A percentile compares a stretch with the other conserved stretches of the same genome.
These are phyloP conservation scores for Tolmerus cingulatus DNA, from an alignment of 2,888 invertebrate species.

Conservation along the genomic window DNA sequence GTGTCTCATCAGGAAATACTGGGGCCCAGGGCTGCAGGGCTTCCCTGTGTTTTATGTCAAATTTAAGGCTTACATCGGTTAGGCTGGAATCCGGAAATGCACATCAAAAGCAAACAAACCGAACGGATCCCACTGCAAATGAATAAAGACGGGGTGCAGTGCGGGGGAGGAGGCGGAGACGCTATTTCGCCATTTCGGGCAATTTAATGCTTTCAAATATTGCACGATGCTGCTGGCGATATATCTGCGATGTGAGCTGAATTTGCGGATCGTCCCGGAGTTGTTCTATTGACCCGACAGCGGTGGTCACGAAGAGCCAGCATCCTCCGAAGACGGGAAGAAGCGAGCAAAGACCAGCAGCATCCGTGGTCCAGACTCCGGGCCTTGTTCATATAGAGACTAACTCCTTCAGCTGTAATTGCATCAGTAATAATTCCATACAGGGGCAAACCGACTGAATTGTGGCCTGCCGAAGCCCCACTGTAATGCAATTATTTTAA, in stretches of 20 bases:
- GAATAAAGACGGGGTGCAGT: background rate
- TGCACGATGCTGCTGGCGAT: background rate
- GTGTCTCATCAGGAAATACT: background rate
- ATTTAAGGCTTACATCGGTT: slow-evolving; percentile 12
- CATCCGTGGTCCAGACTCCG: background rate
- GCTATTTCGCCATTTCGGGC: background rate
- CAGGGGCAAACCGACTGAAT: background rate
- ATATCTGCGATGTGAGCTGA: background rate
- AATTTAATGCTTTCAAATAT: background rate
- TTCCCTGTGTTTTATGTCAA: background rate
- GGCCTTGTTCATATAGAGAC: background rate
- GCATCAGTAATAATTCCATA: background rate
- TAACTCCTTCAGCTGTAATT: background rate
- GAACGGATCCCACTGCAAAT: background rate
- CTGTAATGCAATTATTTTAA: background rate
- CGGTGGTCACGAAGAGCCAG: background rate
- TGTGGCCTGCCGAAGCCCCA: background rate
- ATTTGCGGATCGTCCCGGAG: background rate
- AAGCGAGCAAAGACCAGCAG: background rate
- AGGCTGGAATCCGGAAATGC: slow-evolving; percentile 4
- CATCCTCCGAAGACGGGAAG: background rate
- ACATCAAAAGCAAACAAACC: background rate
- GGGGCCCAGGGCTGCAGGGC: background rate
- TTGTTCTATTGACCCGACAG: background rate
- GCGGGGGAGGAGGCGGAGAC: too few relatives aligned